These are phyloP conservation scores for Chloebia gouldiae DNA, from an alignment of 2,113 vertebrate genomes.

Conservation along the genomic window DNA sequence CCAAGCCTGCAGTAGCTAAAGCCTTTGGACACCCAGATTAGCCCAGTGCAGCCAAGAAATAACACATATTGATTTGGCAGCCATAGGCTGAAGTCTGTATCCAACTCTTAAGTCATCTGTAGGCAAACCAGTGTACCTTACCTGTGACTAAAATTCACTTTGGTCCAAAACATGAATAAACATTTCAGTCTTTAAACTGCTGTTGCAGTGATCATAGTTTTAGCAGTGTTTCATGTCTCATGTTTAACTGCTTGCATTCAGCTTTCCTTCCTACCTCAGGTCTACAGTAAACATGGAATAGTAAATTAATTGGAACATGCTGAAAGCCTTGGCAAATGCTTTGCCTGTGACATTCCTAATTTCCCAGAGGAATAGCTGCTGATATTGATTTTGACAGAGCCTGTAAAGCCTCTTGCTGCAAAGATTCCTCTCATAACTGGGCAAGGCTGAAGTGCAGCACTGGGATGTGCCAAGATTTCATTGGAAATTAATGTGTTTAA, in stretches of 20 bases:
- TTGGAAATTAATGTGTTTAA: constrained; percentile 27
- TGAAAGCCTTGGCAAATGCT: neutral
- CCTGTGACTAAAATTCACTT: neutral
- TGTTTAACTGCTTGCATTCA: neutral
- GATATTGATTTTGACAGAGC: constrained; percentile 32
- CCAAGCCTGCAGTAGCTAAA: neutral
- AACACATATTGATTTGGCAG: neutral
- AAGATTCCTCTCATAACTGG: neutral
- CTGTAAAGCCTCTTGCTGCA: neutral
- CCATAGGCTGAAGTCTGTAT: neutral
- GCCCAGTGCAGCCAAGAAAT: neutral
- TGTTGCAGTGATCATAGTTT: neutral
- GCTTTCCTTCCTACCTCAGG: neutral
- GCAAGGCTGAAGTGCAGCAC: neutral
- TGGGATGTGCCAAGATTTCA: neutral
- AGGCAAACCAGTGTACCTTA: neutral
- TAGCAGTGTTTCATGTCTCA: neutral
- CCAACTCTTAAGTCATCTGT: neutral
- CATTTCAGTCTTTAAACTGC: neutral
- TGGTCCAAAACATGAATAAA: neutral
- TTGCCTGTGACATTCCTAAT: constrained; percentile 51
- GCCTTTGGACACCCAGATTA: neutral
- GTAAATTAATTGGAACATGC: constrained; percentile 36
- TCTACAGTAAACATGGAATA: neutral
- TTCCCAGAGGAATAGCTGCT: constrained; percentile 61